Base-by-base conservation (phyloP, 1,140 invertebrate genomes). In the Drosophila saltans region DNA sequence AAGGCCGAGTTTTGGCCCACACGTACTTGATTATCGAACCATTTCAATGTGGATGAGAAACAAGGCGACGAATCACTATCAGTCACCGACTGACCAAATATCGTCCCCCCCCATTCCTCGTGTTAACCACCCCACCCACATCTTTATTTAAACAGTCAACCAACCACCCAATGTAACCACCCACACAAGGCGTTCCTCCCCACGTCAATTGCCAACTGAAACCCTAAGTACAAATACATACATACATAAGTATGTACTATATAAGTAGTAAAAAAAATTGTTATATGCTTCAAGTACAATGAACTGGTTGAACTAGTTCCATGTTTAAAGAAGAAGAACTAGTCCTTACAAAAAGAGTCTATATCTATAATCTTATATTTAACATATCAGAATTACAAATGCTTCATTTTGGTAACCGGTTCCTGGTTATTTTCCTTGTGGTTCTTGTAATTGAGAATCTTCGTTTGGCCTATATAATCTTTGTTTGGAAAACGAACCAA, bases 51-150 rank as follows among this genome's bases (percentile, higher is more conserved):
- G 36, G 28, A 39, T 59, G 33, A 7, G 52, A 59, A 36, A 36
- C 45, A 40, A 33, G 60, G 72, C 40, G 73, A 71, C 65, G 56
- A 70, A 76, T 77, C 73, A 61, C 73, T 77, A 77, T 77, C 74
- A 77, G 73, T 77, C 74, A 77, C 66, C 60, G 74, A 77, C 73
- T 77, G 74, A 77, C 74, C 74, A 76, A 76, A 77, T 70, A 77
- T 16, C 16, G 60, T 58, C 24, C 11, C 40, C 28, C 2, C 41
- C 28, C 28, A 30, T 30, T 30, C 28, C 2, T 30, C 28, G 4
- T 30, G 28, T 30, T 52, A 16, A 16, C 16, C 16, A 16, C 16
- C 16, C 16, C 16, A 16, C n/a, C 45, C n/a, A 48, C 11, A 43
- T 16, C 41, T 11, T 60, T 6, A 43, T 39, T 69, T 24, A 52